A percentile compares a stretch with the other conserved stretches of the same genome.
Conservation (phyloP, 2,797 vertebrate genomes). For the Sebastes hopkinsi region DNA sequence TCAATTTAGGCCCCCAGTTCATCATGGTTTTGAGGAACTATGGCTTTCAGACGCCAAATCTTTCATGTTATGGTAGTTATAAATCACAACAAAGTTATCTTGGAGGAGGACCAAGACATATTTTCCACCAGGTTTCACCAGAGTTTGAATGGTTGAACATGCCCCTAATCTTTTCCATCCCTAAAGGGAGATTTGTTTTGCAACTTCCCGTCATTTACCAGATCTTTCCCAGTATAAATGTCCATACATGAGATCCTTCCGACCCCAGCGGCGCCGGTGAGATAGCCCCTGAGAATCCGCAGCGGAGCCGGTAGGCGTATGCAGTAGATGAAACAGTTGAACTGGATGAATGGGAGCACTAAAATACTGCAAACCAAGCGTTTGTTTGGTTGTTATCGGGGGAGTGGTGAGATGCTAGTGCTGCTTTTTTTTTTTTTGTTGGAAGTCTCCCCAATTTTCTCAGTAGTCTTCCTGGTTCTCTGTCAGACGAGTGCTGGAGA, state of each 20-base stretch:
- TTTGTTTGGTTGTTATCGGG: conserved; percentile 26
- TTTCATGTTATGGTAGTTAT: neutral
- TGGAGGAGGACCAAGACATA: neutral
- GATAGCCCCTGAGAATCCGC: conserved; percentile 75
- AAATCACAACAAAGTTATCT: neutral
- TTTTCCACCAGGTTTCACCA: neutral
- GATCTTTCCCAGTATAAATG: neutral
- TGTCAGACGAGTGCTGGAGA: conserved; percentile 46
- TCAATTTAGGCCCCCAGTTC: neutral
- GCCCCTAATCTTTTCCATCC: neutral
- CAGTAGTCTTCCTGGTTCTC: conserved; percentile 66
- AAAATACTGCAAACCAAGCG: conserved; percentile 55
- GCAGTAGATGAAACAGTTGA: conserved; percentile 65
- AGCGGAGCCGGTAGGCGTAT: conserved; percentile 41
- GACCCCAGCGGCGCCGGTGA: conserved; percentile 5
- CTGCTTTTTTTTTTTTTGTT: conserved; percentile 51
- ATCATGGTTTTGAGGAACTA: neutral
- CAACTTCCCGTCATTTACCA: neutral
- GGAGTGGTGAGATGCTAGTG: conserved; percentile 32
- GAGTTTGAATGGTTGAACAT: neutral
- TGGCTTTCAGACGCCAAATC: neutral
- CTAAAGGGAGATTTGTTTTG: neutral
- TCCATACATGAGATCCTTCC: neutral
- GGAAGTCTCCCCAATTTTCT: conserved; percentile 54
- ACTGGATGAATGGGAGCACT: conserved; percentile 59